Conservation (phyloP, 2,113 vertebrate genomes). For the Myrmecobius fasciatus region DNA sequence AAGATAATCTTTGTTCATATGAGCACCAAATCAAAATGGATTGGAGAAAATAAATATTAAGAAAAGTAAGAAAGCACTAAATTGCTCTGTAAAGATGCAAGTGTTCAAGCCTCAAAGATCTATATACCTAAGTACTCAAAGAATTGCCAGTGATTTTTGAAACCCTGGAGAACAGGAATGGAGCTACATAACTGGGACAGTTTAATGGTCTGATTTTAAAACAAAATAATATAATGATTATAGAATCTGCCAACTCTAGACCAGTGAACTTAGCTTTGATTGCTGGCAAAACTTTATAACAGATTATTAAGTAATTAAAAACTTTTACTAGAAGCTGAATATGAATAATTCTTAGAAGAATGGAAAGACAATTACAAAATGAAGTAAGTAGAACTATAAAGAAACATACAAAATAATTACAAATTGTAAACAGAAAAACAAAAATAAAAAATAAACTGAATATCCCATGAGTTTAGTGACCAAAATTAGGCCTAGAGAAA, state of each 20-base stretch:
- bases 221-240: not conserved
- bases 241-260: not conserved
- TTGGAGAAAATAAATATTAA: not conserved
- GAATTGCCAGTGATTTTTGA: not conserved
- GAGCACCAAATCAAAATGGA: not conserved
- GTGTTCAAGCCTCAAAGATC: not conserved
- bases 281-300: not conserved
- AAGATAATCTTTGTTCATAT: not conserved
- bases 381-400: not conserved
- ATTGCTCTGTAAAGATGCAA: not conserved
- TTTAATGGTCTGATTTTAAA: not conserved
- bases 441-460: not conserved
- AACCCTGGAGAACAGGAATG: not conserved
- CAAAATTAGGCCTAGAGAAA: not conserved
- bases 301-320: not conserved
- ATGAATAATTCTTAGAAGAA: not conserved
- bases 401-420: not conserved
- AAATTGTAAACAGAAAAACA: not conserved
- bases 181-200: not conserved
- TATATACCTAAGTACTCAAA: not conserved
- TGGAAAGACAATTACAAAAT: not conserved
- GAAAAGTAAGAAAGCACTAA: not conserved
- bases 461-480: not conserved
- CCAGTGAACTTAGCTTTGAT: not conserved
- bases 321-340: not conserved